Evolutionary conservation across 2,888 invertebrate species (phyloP).

Genomic region (Chydorus sphaericus): DNA sequence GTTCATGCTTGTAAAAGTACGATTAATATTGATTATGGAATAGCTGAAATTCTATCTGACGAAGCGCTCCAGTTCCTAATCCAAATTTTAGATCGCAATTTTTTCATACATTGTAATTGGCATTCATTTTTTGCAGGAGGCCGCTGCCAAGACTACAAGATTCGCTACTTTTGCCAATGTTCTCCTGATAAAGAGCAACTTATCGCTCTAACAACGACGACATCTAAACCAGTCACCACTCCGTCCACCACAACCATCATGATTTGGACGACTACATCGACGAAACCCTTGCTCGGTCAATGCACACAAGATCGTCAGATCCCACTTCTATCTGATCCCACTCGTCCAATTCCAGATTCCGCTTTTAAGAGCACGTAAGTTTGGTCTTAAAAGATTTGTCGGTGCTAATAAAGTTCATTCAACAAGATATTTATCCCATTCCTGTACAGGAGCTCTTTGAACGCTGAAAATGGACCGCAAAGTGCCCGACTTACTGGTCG

Average conservation of each 20-base stretch:
- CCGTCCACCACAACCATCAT: slow-evolving; percentile 22
- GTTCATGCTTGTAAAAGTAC: too few relatives aligned
- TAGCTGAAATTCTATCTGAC: too few relatives aligned
- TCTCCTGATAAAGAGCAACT: slow-evolving; percentile 18
- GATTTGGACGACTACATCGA: slow-evolving; percentile 23
- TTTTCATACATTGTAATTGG: too few relatives aligned
- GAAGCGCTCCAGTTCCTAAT: too few relatives aligned
- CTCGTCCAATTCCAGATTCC: slow-evolving; percentile 35
- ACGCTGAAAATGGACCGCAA: too few relatives aligned
- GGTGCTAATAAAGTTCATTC: too few relatives aligned
- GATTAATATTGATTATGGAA: too few relatives aligned
- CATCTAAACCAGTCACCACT: slow-evolving; percentile 16
- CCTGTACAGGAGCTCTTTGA: too few relatives aligned
- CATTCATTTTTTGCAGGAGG: too few relatives aligned
- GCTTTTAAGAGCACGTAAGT: slow-evolving; percentile 41
- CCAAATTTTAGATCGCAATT: too few relatives aligned
- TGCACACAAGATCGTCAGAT: slow-evolving; percentile 28
- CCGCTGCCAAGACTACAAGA: slow-evolving; percentile 24
- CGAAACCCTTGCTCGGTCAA: slow-evolving; percentile 28
- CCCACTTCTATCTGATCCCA: slow-evolving; percentile 33
- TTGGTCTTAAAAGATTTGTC: too few relatives aligned
- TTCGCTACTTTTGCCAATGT: slow-evolving; percentile 24
- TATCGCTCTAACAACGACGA: slow-evolving; percentile 9
- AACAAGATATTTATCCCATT: too few relatives aligned
- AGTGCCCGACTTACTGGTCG: slow-evolving; percentile 30